A percentile compares a stretch with the other conserved stretches of the same genome.
These are phyloP conservation scores for Diplosoma virens DNA, from an alignment of 23 tunicate genomes.

Conservation along the genomic window DNA sequence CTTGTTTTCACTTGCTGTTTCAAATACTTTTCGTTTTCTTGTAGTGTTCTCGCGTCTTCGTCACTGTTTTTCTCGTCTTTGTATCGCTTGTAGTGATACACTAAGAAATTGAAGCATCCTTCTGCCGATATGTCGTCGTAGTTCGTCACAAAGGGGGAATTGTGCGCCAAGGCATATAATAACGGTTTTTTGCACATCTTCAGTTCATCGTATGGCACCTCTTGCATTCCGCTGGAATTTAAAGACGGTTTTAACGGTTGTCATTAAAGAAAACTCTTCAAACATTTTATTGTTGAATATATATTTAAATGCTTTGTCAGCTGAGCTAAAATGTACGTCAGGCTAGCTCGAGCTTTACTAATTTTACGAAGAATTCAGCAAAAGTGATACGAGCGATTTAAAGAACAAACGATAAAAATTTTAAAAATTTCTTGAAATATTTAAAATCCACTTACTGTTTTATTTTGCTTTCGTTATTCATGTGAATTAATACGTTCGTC, in stretches of 20 bases:
- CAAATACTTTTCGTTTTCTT: neutral
- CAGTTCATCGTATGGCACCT: neutral
- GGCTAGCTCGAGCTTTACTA: no score
- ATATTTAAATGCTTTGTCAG: no score
- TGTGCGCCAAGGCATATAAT: conserved; percentile 3
- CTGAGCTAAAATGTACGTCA: no score
- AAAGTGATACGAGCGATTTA: no score
- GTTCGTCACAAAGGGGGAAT: conserved; percentile 30
- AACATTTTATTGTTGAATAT: no score
- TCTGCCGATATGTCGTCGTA: conserved; percentile 31
- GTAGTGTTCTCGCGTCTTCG: neutral
- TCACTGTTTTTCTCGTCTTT: neutral
- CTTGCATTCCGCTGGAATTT: neutral
- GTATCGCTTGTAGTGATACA: no score
- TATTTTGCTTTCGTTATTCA: no score
- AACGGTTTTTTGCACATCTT: conserved; percentile 31
- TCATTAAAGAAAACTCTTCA: neutral
- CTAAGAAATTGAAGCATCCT: conserved; percentile 26
- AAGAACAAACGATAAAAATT: no score
- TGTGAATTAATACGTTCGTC: neutral
- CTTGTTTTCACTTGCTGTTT: neutral
- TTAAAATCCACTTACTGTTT: no score
- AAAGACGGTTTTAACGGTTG: neutral
- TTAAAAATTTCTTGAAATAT: no score
- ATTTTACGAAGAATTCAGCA: no score